Base-by-base conservation (phyloP, 2,797 vertebrate genomes). In the Notamacropus eugenii region DNA sequence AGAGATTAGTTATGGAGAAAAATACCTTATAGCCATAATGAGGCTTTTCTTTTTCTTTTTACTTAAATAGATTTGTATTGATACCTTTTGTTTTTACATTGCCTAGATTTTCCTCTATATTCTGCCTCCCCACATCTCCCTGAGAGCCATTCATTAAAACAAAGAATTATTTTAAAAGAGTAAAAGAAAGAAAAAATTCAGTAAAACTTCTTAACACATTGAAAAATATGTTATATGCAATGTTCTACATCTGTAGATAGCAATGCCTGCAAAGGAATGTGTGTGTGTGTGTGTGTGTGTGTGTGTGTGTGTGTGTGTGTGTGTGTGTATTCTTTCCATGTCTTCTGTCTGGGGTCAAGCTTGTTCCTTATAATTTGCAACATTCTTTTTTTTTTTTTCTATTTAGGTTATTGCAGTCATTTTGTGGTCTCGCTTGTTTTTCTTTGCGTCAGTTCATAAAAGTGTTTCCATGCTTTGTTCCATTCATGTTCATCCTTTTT, bases 1-100 rank as follows among this genome's bases (percentile, higher is more conserved):
- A 50, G 55, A 54, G 74, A 46, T 46, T 57, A 62, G 31, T 67
- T 95, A 55, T 96, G 34, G 82, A 90, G 93, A 97, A 74, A 90
- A 55, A 95, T 93, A 13, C 74, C 55, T 82, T 82, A 46, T 24
- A 82, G 74, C 12, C 40, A 82, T 9, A 82, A 82, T 24, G 74
- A 82, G 74, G n/a, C n/a, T 82, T 82, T 46, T 82, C 16, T 82
- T 22, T 82, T 27, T 24, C 22, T 82, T 82, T 82, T 82, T 46
- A 82, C 40, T 46, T 82, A 82, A 82, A 82, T 82, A 82, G n/a
- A 82, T 82, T 82, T 82, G 8, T 82, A 82, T 46, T 46, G n/a
- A 46, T 82, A 82, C 24, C 40, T 82, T 82, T 27, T 82, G 74
- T 40, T 46, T 67, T 67, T 67, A 67, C 34, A n/a, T 67, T 34